Evolutionary conservation across 2,888 invertebrate genomes (phyloP), one percentile per base, ranked within the genome.

Genomic region (Oxystoma pomonae): DNA sequence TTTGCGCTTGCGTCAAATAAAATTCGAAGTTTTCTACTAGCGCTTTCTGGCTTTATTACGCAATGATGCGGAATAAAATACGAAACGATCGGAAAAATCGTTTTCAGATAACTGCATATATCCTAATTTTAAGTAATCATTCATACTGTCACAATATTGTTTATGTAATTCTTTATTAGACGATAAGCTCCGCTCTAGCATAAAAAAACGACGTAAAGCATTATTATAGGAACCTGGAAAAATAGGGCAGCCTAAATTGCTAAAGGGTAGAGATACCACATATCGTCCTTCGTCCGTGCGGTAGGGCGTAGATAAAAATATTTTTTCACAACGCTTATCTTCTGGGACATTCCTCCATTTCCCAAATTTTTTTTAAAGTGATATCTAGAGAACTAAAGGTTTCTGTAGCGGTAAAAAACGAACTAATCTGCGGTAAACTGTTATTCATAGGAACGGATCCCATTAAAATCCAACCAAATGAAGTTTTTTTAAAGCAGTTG

Each of bases 261-360:
- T 22, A 55, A 63, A 65, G 17, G 63, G 63, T 55, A 60, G 19
- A 55, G 60, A 57, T 17, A 65, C 61, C n/a, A 51, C 22, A 52
- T 58, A 65, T 17, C 59, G 58, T 16, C 59, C 65, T 53, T 20
- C 22, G 20, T 62, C 59, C 9, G 21, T 20, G 51, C 35, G 62
- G 21, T 59, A 20, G 16, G 60, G 18, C 60, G 59, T 62, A 55
- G 57, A 59, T 20, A 53, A 18, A 17, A 50, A 16, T 21, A 63
- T 61, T 51, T 61, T 63, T 17, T 52, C 19, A 55, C 20, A 57
- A 17, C 19, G 7, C 7, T 5, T 9, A 16, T 22, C 56, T 16
- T 49, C 2, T 2, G 63, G 59, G 16, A 63, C 52, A 18, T 51
- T 17, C n/a, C 21, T 63, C 63, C 16, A 63, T 12, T 20, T 59